A percentile compares a stretch with the other conserved stretches of the same genome.
Evolutionary conservation across 2,113 vertebrate species (phyloP).

Genomic region (Setophaga coronata): DNA sequence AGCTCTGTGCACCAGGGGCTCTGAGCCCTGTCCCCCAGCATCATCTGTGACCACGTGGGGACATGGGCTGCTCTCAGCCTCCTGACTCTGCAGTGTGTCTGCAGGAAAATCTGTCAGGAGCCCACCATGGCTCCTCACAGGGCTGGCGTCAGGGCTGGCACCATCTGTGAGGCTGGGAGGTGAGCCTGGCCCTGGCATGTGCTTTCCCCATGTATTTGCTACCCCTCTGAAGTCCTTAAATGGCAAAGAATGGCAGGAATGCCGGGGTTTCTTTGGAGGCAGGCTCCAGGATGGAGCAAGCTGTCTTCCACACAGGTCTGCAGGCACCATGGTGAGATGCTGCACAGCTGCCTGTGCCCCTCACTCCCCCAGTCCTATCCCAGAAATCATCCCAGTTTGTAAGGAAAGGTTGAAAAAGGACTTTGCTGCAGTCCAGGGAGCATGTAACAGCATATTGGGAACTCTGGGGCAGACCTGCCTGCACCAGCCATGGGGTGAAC

Average conservation of each 20-base stretch:
- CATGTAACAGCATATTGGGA: fast-evolving
- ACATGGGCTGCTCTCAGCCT: neutral
- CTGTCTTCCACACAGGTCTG: neutral
- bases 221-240: neutral
- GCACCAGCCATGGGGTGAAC: neutral
- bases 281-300: neutral
- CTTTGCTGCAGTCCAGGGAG: neutral
- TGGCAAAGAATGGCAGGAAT: neutral
- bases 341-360: neutral
- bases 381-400: neutral
- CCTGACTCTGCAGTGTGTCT: neutral
- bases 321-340: neutral
- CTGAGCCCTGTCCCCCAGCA: neutral
- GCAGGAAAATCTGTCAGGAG: neutral
- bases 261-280: neutral
- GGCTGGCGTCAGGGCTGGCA: neutral
- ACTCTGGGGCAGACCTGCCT: neutral
- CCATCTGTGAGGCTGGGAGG: neutral
- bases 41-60: fast-evolving
- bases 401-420: neutral
- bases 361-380: neutral
- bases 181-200: fast-evolving
- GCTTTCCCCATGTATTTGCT: neutral
- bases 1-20: fast-evolving
- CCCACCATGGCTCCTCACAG: neutral